Base-by-base conservation (phyloP, 2,888 invertebrate genomes). In the Synanthedon myopaeformis region DNA sequence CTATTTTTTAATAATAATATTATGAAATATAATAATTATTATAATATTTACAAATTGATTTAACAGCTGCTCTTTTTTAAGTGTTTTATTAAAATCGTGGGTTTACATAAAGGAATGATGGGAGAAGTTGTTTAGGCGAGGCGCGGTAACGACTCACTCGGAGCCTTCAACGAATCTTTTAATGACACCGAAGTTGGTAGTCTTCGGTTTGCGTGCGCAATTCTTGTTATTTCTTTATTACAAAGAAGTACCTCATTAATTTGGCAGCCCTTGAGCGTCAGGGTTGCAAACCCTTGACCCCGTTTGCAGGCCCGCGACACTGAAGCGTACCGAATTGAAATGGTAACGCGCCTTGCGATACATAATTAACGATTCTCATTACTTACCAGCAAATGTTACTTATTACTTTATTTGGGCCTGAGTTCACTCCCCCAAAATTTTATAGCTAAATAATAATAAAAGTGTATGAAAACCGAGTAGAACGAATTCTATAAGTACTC, bases 181-280 rank as follows among this genome's bases (percentile, higher is more conserved):
- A 86, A 88, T 84, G 85, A 86, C 80, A 79, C 78, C 79, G 75
- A 74, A 77, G 76, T 76, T 77, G 74, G 75, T 71, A 72, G 78
- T 75, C 72, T 74, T 70, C 70, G 76, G 79, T 76, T 84, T 82
- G 84, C 86, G 86, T 88, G 88, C 87, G 82, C 86, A 82, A 77
- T 83, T 84, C 88, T 88, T 88, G 87, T 88, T 87, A 86, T 87
- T 85, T 88, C 86, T 88, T 88, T 88, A 88, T 88, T 86, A 88
- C 88, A 88, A 88, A 88, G 85, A 84, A 87, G 86, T 86, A 79
- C 80, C 88, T 88, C 88, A 88, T 88, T 88, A 88, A 88, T 88
- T 88, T 88, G 87, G 86, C 79, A 84, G 74, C 83, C 86, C 87
- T 87, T 60, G 58, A 66, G 62, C 58, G 57, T 60, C 78, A 80